Evolutionary conservation across 2,888 invertebrate species (phyloP).

Genomic region (Ophioninae sp.): DNA sequence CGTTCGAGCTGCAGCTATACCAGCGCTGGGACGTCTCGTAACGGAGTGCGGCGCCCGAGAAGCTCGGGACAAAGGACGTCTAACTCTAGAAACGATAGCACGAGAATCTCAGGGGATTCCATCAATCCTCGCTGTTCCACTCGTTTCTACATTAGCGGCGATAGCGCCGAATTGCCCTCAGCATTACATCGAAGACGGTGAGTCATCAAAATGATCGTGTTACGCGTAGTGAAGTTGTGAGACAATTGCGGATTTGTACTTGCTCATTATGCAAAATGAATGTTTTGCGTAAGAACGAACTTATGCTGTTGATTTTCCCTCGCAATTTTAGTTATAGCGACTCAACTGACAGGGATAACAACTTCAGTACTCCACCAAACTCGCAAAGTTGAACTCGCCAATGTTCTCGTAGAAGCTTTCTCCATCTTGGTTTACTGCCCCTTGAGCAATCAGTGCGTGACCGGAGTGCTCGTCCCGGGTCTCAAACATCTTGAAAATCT

Average conservation of each 20-base stretch:
- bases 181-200: constrained; percentile 84
- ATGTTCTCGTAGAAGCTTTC: constrained; percentile 85
- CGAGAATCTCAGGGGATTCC: constrained; percentile 76
- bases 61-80: constrained; percentile 83
- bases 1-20: constrained; percentile 85
- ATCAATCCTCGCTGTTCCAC: constrained; percentile 82
- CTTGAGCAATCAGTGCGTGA: constrained; percentile 82
- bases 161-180: constrained; percentile 84
- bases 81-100: constrained; percentile 80
- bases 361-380: constrained; percentile 83
- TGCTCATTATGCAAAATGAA: too few relatives aligned
- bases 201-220: constrained; percentile 4
- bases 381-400: constrained; percentile 83
- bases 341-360: constrained; percentile 84
- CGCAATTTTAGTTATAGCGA: constrained; percentile 84
- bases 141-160: constrained; percentile 84
- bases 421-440: constrained; percentile 83
- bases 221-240: neutral
- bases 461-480: constrained; percentile 82
- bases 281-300: neutral
- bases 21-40: constrained; percentile 85
- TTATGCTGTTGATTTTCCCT: neutral
- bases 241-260: neutral
- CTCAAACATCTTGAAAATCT: constrained; percentile 82
- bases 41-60: constrained; percentile 81